A percentile compares a stretch with the other conserved stretches of the same genome.
Conservation (phyloP, 2,797 vertebrate genomes). For the Notolabrus celidotus region DNA sequence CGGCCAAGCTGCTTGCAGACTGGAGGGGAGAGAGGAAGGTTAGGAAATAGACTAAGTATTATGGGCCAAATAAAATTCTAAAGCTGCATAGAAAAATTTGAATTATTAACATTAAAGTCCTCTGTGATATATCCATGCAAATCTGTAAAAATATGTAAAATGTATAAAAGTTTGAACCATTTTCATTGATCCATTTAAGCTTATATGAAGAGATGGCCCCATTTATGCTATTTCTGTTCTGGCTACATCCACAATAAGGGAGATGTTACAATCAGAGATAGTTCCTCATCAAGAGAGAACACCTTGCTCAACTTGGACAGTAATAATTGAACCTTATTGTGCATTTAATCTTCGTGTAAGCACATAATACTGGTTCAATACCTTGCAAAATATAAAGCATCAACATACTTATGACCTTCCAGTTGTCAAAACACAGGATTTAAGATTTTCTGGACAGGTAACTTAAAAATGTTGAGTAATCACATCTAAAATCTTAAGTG, state of each 20-base stretch:
- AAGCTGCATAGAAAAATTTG: background rate
- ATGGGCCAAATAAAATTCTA: conserved; percentile 19
- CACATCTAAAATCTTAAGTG: background rate
- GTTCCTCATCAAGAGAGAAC: too few relatives aligned
- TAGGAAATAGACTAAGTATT: conserved; percentile 26
- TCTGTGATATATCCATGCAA: background rate
- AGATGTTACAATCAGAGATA: background rate
- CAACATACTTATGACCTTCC: too few relatives aligned
- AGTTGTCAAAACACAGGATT: background rate
- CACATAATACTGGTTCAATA: too few relatives aligned
- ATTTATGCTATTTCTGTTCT: background rate
- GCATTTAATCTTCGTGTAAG: too few relatives aligned
- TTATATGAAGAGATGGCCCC: background rate
- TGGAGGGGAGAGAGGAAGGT: conserved; percentile 7
- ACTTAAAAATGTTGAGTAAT: background rate
- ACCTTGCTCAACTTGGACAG: too few relatives aligned
- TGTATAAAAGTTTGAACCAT: too few relatives aligned
- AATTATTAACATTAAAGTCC: background rate
- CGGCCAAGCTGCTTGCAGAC: conserved; percentile 9
- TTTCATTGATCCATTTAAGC: too few relatives aligned
- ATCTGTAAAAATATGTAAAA: too few relatives aligned
- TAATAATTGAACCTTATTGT: background rate
- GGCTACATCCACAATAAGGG: background rate
- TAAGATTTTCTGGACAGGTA: background rate
- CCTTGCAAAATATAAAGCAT: too few relatives aligned